A percentile compares a stretch with the other conserved stretches of the same genome.
Evolutionary conservation across 35 echinoderm and acorn worm genomes (phyloP).

Genomic region (Heliocidaris erythrogramma): DNA sequence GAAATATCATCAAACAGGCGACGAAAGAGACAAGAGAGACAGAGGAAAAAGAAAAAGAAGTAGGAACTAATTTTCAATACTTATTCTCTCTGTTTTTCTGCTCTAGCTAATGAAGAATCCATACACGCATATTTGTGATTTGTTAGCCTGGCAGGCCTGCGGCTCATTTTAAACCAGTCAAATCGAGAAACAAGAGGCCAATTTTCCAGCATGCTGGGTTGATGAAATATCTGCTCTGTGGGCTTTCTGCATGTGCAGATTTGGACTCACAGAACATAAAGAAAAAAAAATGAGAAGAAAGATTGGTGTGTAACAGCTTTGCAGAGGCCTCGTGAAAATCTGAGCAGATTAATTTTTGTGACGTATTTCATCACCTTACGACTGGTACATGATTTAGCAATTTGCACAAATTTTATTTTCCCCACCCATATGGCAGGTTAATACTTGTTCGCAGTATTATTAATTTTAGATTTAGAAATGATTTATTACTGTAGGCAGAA

Average conservation of each 20-base stretch:
- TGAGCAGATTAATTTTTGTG: background rate
- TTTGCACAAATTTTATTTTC: background rate
- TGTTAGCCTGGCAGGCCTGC: constrained; percentile 14
- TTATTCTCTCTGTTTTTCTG: background rate
- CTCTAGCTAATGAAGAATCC: constrained; percentile 1
- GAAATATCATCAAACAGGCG: constrained; percentile 40
- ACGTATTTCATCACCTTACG: background rate
- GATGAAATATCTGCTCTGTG: constrained; percentile 23
- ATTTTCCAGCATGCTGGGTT: constrained; percentile 17
- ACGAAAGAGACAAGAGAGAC: constrained; percentile 14
- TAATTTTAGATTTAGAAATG: too few species aligned
- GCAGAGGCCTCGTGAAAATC: background rate
- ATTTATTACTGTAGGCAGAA: too few species aligned
- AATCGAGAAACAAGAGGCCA: background rate
- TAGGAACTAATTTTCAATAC: background rate
- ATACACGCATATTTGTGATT: background rate
- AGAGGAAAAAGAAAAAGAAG: background rate
- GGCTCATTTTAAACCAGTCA: background rate
- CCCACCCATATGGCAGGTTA: background rate
- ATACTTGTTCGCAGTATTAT: background rate
- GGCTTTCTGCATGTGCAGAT: background rate
- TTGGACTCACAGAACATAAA: background rate
- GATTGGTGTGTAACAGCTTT: background rate
- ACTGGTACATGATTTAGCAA: too few species aligned
- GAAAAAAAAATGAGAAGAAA: background rate